Base-by-base conservation (phyloP, 1,140 invertebrate genomes). In the Hyles euphorbiae region DNA sequence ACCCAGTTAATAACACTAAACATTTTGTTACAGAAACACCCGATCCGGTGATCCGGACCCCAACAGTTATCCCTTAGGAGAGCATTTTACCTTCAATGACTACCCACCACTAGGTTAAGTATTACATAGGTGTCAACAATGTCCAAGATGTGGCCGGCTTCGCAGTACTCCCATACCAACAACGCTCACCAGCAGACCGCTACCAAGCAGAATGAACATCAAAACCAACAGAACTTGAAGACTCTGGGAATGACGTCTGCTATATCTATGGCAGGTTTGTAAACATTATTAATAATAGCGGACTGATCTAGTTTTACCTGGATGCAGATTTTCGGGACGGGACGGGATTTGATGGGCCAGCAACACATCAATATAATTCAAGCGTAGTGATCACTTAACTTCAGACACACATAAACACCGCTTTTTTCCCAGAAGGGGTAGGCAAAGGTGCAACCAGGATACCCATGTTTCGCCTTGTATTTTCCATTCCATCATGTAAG, bases 191-290 rank as follows among this genome's bases (percentile, higher is more conserved):
- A 72, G 8, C 74, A 72, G 45, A 73, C 67, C 61, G 48, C 53
- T n/a, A 55, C 56, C 0, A 85, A 81, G 57, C 44, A 55, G 3
- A 89, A 88, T 73, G 80, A 88, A 36, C 83, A 87, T 56, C 86
- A 89, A 55, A 88, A 85, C 53, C 85, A 83, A 47, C 83, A 88
- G 56, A 89, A 83, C 36, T 70, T 83, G 56, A 86, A 84, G 63
- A 91, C 81, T 33, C 76, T 95, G 69, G 97, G 97, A 46, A 97
- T 99, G 92, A 98, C 97, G 4, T 97, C 97, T 36, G 96, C 98
- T 49, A 98, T 99, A 61, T 98, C 95, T 68, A 90, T 94, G 70
- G 96, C 97, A 68, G 87, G 89, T 89, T 56, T 48, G 77, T 81
- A 60, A 8, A 32, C 11, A 9, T 3, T 54, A 5, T 54, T 32